Base-by-base conservation (phyloP, 2,888 invertebrate genomes). In the Nomada ruficornis region DNA sequence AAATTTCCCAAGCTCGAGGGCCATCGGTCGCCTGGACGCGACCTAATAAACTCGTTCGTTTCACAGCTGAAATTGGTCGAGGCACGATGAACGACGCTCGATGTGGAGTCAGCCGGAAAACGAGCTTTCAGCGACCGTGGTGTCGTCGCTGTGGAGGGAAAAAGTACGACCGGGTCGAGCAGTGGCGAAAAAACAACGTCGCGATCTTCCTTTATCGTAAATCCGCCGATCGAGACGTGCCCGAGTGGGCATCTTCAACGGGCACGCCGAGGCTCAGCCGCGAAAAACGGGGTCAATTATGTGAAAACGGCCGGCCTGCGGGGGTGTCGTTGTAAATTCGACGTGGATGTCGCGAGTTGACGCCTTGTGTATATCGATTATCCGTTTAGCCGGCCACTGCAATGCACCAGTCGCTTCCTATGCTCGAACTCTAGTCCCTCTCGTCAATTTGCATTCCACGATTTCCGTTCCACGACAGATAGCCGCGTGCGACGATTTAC, bases 281-380 rank as follows among this genome's bases (percentile, higher is more conserved):
- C 55, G 72, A 57, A 68, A 84, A 88, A 90, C 77, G 82, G 72
- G 86, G 89, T 90, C 90, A 90, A 90, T 89, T 89, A 88, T 72
- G 83, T 20, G 80, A 88, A 88, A 87, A 79, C 81, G 78, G 86
- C 81, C 64, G 59, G 42, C 55, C 52, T 47, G 36, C 54, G 62
- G 71, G 59, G 50, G 76, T 82, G 80, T 83, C 55, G 84, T 85
- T 83, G 88, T 84, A 87, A 87, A 89, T 88, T 87, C 85, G 82
- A 85, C 72, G 84, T 70, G 82, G 84, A 89, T 88, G 83, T 90
- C 83, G 60, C 70, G 84, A 86, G 87, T 90, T 91, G 90, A 91
- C 91, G 91, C 88, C 89, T 91, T 88, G 86, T 88, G 83, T 89
- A 90, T 91, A 91, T 91, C 87, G 91, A 91, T 91, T 91, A 91